These are phyloP conservation scores for Pyrgilauda ruficollis DNA, from an alignment of 2,113 vertebrate genomes.

Conservation along the genomic window DNA sequence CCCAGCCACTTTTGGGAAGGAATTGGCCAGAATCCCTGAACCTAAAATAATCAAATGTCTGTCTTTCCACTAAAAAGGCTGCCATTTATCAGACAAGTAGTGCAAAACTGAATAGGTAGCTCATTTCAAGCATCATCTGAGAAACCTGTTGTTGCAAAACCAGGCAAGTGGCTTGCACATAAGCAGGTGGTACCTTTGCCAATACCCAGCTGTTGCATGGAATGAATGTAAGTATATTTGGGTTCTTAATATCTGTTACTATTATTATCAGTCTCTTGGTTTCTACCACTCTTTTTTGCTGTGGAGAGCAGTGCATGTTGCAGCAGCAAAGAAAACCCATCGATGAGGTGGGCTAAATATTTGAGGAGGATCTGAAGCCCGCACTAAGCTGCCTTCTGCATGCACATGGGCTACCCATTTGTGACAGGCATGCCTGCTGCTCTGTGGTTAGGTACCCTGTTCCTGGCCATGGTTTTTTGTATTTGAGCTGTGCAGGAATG, in stretches of 20 bases:
- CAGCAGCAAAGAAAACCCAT: neutral
- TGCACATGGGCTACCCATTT: neutral
- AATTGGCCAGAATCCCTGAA: constrained; percentile 31
- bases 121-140: neutral
- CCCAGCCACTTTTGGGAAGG: constrained; percentile 9
- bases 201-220: neutral
- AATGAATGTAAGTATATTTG: neutral
- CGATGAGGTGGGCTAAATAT: neutral
- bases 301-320: neutral
- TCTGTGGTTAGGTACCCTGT: neutral
- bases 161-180: neutral
- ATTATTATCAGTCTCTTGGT: neutral
- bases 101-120: neutral
- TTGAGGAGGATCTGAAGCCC: neutral
- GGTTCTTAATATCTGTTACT: neutral
- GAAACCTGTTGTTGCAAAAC: constrained; percentile 7
- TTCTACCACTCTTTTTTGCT: neutral
- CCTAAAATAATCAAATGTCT: neutral
- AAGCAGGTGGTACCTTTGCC: neutral
- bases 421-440: neutral
- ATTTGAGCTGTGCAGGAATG: neutral
- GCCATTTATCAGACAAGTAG: constrained; percentile 1
- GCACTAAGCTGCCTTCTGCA: neutral
- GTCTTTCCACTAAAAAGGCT: constrained; percentile 4
- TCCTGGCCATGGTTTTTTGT: neutral